These are phyloP conservation scores for Lagopus leucura DNA, from an alignment of 2,113 vertebrate species.

Conservation along the genomic window DNA sequence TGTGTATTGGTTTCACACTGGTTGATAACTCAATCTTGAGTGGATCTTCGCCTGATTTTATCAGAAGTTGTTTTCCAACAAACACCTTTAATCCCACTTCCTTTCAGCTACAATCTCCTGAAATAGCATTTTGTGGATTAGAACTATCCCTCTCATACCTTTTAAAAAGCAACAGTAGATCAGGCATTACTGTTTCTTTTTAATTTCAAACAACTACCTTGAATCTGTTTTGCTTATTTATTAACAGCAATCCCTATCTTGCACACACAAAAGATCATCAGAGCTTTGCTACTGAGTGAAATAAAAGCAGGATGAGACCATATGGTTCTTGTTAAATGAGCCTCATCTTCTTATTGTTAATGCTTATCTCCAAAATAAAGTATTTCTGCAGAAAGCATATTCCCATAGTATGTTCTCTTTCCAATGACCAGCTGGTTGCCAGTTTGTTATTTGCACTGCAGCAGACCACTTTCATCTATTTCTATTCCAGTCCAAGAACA, in stretches of 20 bases:
- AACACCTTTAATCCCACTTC: not conserved
- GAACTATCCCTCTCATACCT: conserved; percentile 22
- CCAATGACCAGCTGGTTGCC: conserved; percentile 73
- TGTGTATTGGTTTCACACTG: not conserved
- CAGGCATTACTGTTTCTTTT: not conserved
- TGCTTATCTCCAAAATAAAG: conserved; percentile 74
- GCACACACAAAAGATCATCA: not conserved
- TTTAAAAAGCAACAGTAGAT: not conserved
- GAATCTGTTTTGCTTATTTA: not conserved
- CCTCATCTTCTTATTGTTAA: conserved; percentile 71
- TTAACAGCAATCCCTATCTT: not conserved
- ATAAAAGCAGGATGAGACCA: conserved; percentile 52
- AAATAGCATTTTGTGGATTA: not conserved
- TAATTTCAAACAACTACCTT: not conserved
- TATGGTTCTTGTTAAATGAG: conserved; percentile 69
- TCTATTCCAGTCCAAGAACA: conserved; percentile 73
- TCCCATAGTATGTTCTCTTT: conserved; percentile 68
- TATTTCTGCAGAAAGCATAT: conserved; percentile 70
- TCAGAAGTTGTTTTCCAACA: conserved; percentile 4
- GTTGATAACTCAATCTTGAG: not conserved
- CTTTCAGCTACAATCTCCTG: not conserved
- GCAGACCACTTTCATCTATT: conserved; percentile 73
- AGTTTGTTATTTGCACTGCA: conserved; percentile 70
- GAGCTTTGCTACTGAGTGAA: conserved; percentile 3
- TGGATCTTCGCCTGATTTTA: not conserved